phyloP scores from a whole-genome alignment of 2,797 vertebrate genomes.

The Diplodus puntazzo region DNA sequence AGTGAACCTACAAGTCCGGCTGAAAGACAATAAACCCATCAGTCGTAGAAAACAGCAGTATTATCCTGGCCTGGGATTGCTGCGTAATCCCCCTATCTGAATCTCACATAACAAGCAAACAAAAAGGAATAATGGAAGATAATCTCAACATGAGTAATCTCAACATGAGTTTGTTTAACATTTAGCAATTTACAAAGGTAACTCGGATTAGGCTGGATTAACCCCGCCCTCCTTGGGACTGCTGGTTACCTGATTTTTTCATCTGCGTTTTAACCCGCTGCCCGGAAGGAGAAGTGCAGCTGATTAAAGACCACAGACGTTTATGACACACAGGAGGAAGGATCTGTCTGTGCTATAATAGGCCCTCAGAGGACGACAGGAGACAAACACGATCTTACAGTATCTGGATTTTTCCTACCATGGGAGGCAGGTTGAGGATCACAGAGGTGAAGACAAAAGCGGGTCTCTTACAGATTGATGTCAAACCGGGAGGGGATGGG shows the following conservation, averaged over 20 bases:
- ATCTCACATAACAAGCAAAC: slow-evolving; percentile 75
- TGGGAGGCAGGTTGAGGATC: slow-evolving; percentile 13
- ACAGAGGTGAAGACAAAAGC: slow-evolving; percentile 40
- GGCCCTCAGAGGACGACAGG: slow-evolving; percentile 17
- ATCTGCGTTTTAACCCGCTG: slow-evolving; percentile 22
- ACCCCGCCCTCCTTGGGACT: slow-evolving; percentile 4
- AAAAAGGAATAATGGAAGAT: slow-evolving; percentile 72
- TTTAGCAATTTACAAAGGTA: slow-evolving; percentile 56
- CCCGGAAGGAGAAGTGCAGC: slow-evolving; percentile 22
- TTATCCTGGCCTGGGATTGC: slow-evolving; percentile 65
- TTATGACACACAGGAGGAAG: neutral
- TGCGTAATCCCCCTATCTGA: slow-evolving; percentile 75
- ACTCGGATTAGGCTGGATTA: slow-evolving; percentile 60
- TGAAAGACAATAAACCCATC: slow-evolving; percentile 63
- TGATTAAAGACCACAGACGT: slow-evolving; percentile 18
- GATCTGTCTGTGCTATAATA: slow-evolving; percentile 5
- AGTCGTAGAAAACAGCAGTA: slow-evolving; percentile 56
- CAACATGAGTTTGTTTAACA: slow-evolving; percentile 58
- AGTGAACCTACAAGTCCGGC: slow-evolving; percentile 49
- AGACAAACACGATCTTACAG: slow-evolving; percentile 6
- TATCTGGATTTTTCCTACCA: slow-evolving; percentile 20
- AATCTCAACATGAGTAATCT: slow-evolving; percentile 64
- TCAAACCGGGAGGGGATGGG: slow-evolving; percentile 29
- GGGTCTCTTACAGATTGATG: slow-evolving; percentile 49
- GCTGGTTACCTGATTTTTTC: slow-evolving; percentile 8